phyloP scores from a whole-genome alignment of 2,888 invertebrate genomes.

The Petrolisthes cinctipes region DNA sequence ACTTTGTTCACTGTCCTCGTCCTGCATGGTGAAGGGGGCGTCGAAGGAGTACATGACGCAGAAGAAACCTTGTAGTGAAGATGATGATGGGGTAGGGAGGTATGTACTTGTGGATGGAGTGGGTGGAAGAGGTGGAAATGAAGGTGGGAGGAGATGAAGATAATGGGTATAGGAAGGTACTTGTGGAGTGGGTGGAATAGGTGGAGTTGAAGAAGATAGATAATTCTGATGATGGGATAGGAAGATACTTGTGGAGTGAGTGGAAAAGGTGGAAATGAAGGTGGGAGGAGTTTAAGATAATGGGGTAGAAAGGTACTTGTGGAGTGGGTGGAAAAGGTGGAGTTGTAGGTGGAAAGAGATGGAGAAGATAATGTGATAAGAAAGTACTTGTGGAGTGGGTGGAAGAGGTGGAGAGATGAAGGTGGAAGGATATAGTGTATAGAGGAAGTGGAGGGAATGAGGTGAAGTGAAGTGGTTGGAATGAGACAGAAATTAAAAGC shows the following conservation, averaged over 20 bases:
- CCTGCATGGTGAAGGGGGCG: background rate
- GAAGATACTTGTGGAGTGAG: background rate
- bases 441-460: background rate
- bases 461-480: background rate
- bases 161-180: background rate
- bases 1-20: slow-evolving; percentile 51
- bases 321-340: background rate
- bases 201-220: background rate
- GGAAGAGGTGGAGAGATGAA: background rate
- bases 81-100: background rate
- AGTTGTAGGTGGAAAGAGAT: background rate
- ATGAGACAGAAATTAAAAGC: background rate
- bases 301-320: background rate
- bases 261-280: background rate
- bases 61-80: too few species aligned
- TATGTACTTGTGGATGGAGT: background rate
- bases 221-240: background rate
- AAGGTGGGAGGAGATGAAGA: background rate
- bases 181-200: background rate
- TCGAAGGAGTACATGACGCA: background rate
- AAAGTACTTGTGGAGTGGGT: background rate
- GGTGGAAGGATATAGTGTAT: too few species aligned
- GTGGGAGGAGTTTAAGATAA: background rate
- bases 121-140: background rate
- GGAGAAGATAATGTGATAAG: background rate